Evolutionary conservation across 2,113 vertebrate species (phyloP).

Genomic region (Oenanthe melanoleuca): DNA sequence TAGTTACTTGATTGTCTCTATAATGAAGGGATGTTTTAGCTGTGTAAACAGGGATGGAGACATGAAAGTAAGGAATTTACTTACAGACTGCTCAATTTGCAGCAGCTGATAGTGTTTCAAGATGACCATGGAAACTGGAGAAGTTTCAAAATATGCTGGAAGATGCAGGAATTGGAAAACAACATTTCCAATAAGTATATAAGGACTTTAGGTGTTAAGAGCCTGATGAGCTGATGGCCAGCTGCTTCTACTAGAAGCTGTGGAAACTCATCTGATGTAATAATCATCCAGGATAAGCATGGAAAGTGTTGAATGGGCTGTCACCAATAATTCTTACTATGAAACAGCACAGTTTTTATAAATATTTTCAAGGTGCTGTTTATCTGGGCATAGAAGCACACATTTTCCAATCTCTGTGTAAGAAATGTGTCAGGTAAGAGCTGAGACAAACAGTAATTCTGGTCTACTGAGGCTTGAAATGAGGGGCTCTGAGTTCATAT

Average conservation of each 20-base stretch:
- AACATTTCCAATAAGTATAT: rapidly evolving
- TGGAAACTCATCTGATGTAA: not conserved
- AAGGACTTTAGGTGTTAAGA: not conserved
- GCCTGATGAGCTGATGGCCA: not conserved
- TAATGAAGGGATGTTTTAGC: not conserved
- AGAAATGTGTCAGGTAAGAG: not conserved
- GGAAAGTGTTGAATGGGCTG: not conserved
- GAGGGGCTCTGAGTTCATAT: not conserved
- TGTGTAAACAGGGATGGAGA: not conserved
- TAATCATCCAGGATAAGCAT: not conserved
- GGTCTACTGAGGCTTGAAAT: not conserved
- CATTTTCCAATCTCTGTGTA: not conserved
- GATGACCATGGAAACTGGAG: not conserved
- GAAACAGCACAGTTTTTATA: not conserved
- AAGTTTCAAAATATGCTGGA: not conserved
- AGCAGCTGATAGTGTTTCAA: not conserved
- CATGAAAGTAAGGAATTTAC: not conserved
- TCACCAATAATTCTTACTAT: not conserved
- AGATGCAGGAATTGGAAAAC: not conserved
- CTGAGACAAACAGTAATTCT: not conserved
- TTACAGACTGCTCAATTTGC: not conserved
- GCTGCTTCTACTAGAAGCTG: not conserved
- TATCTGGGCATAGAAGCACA: not conserved
- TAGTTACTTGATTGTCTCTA: not conserved
- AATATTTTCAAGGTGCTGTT: not conserved